Evolutionary conservation across 2,113 vertebrate genomes (phyloP), one percentile per base, ranked within the genome.

Genomic region (Ameiurus melas): DNA sequence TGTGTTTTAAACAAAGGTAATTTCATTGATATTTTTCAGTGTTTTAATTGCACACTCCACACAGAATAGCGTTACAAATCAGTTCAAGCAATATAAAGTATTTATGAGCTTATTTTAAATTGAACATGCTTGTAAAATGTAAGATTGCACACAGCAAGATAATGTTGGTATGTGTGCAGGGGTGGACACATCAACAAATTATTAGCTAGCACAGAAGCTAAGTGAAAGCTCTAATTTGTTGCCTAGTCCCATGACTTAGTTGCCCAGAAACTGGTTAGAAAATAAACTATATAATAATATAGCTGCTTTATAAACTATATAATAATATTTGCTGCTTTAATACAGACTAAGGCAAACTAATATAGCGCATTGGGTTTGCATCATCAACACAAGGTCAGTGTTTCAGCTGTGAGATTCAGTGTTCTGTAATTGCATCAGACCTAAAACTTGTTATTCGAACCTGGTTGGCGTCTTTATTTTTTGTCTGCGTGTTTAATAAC

Each of bases 1-100:
- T 36, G 82, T 47, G 43, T 47, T 87, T 47, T 62, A 16, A 36
- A 62, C 53, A 78, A 64, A 84, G 85, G 82, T 82, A 86, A 81
- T 30, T 51, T 71, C 33, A 33, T 30, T 55, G 33, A 19, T 78
- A 43, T 66, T 19, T 57, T 57, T 57, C 16, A 55, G 10, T 75
- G 27, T 51, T 55, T 66, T 16, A 2, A 22, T 64, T 84, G 17
- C 4, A n/a, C 12, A 47, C 20, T 73, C 25, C 36, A 55, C 20
- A 43, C 30, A 88, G 70, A 51, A 68, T 39, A 33, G 36, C 30
- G 19, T 43, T 47, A 39, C 47, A 66, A 85, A 84, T 85, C 70
- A 78, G 19, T 84, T 30, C n/a, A 36, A 68, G 17, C 20, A 60
- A 39, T 62, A 58, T 20, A 30, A 60, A 87, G 53, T 68, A 22